Percentiles rank a stretch among this genome's conserved stretches.
Conservation (phyloP, 2,113 vertebrate species). For the Bubo blakistoni region DNA sequence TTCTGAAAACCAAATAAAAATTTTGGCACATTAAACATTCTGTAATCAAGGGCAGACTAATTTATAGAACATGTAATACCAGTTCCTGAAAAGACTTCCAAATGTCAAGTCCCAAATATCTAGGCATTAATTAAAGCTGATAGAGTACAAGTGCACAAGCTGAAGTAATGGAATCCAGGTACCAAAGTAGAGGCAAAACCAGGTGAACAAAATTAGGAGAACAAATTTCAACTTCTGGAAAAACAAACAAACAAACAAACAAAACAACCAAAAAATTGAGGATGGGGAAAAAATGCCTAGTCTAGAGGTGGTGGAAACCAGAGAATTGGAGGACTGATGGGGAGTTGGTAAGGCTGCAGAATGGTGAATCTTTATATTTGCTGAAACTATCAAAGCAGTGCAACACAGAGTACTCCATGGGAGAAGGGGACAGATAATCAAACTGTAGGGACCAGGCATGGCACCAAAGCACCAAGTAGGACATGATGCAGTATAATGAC, state of each 20-base stretch:
- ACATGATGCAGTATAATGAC: not conserved
- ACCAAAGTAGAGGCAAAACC: not conserved
- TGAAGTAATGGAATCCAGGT: not conserved
- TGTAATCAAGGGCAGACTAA: not conserved
- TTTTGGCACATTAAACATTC: not conserved
- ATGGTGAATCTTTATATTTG: not conserved
- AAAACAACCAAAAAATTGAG: not conserved
- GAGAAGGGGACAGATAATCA: not conserved
- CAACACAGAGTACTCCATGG: not conserved
- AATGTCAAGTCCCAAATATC: not conserved
- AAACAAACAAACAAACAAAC: no score
- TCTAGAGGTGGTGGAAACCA: not conserved
- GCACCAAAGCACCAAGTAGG: not conserved
- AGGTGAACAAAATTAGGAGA: not conserved
- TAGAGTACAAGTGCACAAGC: not conserved
- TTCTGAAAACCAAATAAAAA: not conserved
- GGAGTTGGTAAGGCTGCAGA: not conserved
- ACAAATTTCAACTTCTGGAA: not conserved
- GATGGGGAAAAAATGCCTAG: not conserved
- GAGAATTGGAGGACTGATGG: not conserved
- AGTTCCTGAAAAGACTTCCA: not conserved
- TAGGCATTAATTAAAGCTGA: not conserved
- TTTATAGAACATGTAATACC: not conserved
- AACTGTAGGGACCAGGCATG: rapidly evolving
- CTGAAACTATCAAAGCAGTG: not conserved